Evolutionary conservation across 2,888 invertebrate species (phyloP).

Genomic region (Bombyx huttoni): DNA sequence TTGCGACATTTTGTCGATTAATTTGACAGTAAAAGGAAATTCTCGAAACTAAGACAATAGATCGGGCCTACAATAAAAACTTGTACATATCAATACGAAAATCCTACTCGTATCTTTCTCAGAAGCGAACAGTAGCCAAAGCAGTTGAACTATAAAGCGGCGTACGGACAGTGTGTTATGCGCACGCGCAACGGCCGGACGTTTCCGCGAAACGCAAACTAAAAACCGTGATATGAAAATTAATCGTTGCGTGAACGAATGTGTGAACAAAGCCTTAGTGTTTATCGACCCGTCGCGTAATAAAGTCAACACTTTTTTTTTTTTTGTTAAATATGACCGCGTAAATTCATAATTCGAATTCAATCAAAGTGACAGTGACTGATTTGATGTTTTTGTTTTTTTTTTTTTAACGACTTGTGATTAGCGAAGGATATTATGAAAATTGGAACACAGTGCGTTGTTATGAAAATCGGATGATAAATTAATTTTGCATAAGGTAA

Average conservation of each 20-base stretch:
- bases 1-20: neutral
- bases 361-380: neutral
- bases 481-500: neutral
- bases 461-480: neutral
- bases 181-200: constrained; percentile 40
- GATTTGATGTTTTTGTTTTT: neutral
- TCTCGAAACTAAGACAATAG: neutral
- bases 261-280: constrained; percentile 11
- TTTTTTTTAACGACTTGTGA: neutral
- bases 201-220: constrained; percentile 45
- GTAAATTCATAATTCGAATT: neutral
- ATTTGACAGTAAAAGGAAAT: neutral
- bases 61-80: neutral
- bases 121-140: neutral
- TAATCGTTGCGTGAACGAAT: constrained; percentile 21
- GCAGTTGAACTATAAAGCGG: neutral
- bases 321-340: neutral
- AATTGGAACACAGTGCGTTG: no score
- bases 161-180: constrained; percentile 1
- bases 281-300: neutral
- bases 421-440: neutral
- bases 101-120: neutral
- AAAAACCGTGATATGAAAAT: constrained; percentile 41
- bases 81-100: neutral
- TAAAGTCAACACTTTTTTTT: neutral